Percentiles rank a stretch among this genome's conserved stretches.
Conservation (phyloP, 2,888 invertebrate genomes). For the Saturnia pavonia region DNA sequence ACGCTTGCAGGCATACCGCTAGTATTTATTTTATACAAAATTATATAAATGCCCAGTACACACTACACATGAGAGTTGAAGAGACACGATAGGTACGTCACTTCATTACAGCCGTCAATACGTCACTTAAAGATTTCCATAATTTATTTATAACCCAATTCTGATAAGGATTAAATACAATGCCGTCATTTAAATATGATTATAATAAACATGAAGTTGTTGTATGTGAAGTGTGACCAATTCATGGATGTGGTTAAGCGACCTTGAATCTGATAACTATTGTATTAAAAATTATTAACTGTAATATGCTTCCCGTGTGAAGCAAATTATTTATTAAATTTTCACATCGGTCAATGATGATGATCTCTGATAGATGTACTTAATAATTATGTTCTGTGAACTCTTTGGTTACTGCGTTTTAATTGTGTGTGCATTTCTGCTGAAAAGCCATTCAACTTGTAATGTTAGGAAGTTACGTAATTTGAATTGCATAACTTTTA, state of each 20-base stretch:
- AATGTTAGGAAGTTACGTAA: too few relatives aligned
- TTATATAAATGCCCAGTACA: not conserved
- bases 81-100: too few relatives aligned
- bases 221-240: not conserved
- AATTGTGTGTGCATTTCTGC: too few relatives aligned
- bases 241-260: not conserved
- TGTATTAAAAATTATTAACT: too few relatives aligned
- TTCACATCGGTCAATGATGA: not conserved
- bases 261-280: not conserved
- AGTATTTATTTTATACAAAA: not conserved
- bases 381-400: too few relatives aligned
- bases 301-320: not conserved
- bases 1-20: too few relatives aligned
- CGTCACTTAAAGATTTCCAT: not conserved
- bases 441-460: too few relatives aligned
- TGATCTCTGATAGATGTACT: too few relatives aligned
- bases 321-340: not conserved
- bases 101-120: too few relatives aligned
- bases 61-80: too few relatives aligned
- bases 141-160: not conserved
- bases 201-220: constrained; percentile 2
- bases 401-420: too few relatives aligned
- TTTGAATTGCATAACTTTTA: too few relatives aligned
- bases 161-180: not conserved
- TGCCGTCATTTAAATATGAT: not conserved